These are phyloP conservation scores for Ovis canadensis DNA, from an alignment of 2,113 vertebrate species.

Conservation along the genomic window DNA sequence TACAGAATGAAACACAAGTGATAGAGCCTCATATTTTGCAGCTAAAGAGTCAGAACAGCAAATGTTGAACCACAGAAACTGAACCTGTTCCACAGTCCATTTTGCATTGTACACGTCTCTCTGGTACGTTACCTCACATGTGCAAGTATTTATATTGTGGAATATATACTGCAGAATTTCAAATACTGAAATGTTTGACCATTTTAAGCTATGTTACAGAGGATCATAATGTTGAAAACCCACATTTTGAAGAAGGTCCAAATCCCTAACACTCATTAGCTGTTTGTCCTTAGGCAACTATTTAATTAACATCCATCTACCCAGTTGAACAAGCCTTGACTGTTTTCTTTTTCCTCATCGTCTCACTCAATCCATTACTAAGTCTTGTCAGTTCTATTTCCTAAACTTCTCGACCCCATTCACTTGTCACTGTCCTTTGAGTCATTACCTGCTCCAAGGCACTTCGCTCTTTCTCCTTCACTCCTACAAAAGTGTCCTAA, in stretches of 20 bases:
- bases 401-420: neutral
- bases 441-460: neutral
- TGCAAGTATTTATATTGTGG: neutral
- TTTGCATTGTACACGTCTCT: neutral
- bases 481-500: neutral
- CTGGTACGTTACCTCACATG: neutral
- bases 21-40: neutral
- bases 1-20: neutral
- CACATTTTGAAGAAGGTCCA: neutral
- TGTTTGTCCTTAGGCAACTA: slow-evolving; percentile 7
- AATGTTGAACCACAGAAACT: neutral
- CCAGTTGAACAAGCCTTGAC: neutral
- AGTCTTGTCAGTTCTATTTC: slow-evolving; percentile 25
- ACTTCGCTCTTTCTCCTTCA: neutral
- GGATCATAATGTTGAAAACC: neutral
- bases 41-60: neutral
- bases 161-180: neutral
- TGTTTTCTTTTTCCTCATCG: neutral
- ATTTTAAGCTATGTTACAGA: neutral
- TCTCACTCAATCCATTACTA: neutral
- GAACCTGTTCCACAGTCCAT: neutral
- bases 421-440: neutral
- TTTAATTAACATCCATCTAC: slow-evolving; percentile 32
- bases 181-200: neutral
- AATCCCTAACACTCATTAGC: neutral